phyloP scores from a whole-genome alignment of 2,888 invertebrate genomes.

The Rutpela maculata region DNA sequence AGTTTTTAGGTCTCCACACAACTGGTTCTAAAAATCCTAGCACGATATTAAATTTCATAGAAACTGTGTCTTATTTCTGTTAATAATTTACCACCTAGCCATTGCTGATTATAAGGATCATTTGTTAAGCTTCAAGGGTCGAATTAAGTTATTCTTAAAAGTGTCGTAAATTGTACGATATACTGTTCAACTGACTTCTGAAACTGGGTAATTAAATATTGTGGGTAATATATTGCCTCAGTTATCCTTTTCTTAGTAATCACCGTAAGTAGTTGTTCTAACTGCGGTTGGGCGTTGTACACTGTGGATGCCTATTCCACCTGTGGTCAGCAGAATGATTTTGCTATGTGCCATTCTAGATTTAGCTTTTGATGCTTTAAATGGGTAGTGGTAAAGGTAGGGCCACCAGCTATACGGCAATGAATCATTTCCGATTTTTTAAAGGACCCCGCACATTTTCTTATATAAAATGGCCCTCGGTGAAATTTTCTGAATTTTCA shows the following conservation, averaged over 20 bases:
- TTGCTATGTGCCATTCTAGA: too few relatives aligned
- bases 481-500: too few relatives aligned
- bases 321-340: too few relatives aligned
- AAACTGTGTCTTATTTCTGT: constrained; percentile 31
- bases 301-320: neutral
- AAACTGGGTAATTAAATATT: constrained; percentile 17
- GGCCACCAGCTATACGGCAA: too few relatives aligned
- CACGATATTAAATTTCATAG: constrained; percentile 26
- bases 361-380: too few relatives aligned
- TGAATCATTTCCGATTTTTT: too few relatives aligned
- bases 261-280: neutral
- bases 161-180: constrained; percentile 15
- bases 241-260: neutral
- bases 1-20: constrained; percentile 32
- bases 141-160: constrained; percentile 30
- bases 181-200: constrained; percentile 20
- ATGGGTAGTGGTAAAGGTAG: too few relatives aligned
- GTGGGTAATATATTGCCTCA: constrained; percentile 12
- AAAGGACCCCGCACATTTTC: too few relatives aligned
- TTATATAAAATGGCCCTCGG: too few relatives aligned
- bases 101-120: constrained; percentile 24
- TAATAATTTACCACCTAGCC: constrained; percentile 25
- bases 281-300: neutral
- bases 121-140: constrained; percentile 32
- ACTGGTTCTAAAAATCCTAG: constrained; percentile 31